Evolutionary conservation across 2,797 vertebrate species (phyloP).

Genomic region (Darevskia mixta): DNA sequence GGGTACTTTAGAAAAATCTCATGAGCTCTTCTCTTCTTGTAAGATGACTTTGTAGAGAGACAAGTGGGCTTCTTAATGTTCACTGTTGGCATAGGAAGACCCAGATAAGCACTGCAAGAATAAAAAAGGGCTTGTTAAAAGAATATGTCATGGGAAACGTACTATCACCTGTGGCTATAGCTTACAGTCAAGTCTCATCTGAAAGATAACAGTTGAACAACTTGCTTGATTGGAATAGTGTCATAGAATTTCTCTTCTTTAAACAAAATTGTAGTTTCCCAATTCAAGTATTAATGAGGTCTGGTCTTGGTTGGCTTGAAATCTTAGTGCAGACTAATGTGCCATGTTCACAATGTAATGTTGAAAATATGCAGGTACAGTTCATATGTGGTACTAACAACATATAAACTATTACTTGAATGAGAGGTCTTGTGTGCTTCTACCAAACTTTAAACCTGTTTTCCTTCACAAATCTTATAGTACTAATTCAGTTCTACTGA

Average conservation of each 20-base stretch:
- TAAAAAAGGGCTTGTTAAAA: not conserved
- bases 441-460: constrained; percentile 68
- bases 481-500: constrained; percentile 73
- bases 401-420: constrained; percentile 59
- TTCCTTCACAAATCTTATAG: constrained; percentile 82
- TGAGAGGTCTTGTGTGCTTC: constrained; percentile 73
- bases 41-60: not conserved
- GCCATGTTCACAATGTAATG: constrained; percentile 34
- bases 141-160: constrained; percentile 54
- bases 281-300: constrained; percentile 58
- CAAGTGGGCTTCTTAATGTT: not conserved
- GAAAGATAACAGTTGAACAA: constrained; percentile 3
- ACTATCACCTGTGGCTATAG: constrained; percentile 63
- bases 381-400: constrained; percentile 43
- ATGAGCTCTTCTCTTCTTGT: constrained; percentile 6
- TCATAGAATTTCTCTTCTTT: constrained; percentile 70
- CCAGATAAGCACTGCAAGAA: not conserved
- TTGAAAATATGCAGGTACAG: constrained; percentile 38
- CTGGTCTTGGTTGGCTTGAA: constrained; percentile 71
- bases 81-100: not conserved
- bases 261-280: constrained; percentile 58
- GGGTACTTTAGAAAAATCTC: constrained; percentile 21
- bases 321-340: constrained; percentile 61
- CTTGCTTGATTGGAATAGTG: constrained; percentile 42
- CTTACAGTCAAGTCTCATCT: constrained; percentile 38